Evolutionary conservation across 1,140 invertebrate species (phyloP), one percentile per base, ranked within the genome.

Genomic region (Nixonia krombeini): DNA sequence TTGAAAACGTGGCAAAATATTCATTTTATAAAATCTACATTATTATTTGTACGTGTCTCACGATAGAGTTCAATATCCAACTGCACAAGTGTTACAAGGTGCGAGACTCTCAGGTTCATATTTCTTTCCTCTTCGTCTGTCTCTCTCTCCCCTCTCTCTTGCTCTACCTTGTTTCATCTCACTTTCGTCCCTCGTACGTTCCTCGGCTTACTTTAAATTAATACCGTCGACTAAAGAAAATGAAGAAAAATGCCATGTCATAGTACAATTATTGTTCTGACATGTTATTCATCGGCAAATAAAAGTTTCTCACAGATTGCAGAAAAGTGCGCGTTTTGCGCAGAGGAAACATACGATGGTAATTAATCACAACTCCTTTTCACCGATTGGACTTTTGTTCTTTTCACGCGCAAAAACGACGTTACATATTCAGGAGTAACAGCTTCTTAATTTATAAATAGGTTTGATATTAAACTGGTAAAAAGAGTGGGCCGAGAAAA

Each of bases 1-100:
- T 1, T 33, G 10, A 49, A 58, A 50, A 59, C 10, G 44, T 49
- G 44, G 49, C 50, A 62, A 9, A 35, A 44, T 25, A 12, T 28
- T 12, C n/a, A 4, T 41, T 41, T 40, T 40, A 46, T 41, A 46
- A 57, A 53, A 52, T 42, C n/a, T 52, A 45, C 25, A 50, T 50
- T 6, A 6, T 41, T 53, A 33, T 45, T 29, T 15, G 4, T 52
- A 52, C 33, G 49, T 51, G 40, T 10, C 42, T 4, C 9, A 18
- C 21, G 12, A 9, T 17, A 38, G 31, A 57, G 52, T 68, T 68
- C 47, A 62, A 62, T 38, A 51, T 59, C 52, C 41, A 66, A 47
- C 46, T 40, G 51, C 18, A 52, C 21, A 68, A 62, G 65, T 68
- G 57, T 68, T 68, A 62, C 52, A 68, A 68, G 57, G 57, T 33